phyloP scores from a whole-genome alignment of 2,113 vertebrate species.

The Anthoscopus minutus region DNA sequence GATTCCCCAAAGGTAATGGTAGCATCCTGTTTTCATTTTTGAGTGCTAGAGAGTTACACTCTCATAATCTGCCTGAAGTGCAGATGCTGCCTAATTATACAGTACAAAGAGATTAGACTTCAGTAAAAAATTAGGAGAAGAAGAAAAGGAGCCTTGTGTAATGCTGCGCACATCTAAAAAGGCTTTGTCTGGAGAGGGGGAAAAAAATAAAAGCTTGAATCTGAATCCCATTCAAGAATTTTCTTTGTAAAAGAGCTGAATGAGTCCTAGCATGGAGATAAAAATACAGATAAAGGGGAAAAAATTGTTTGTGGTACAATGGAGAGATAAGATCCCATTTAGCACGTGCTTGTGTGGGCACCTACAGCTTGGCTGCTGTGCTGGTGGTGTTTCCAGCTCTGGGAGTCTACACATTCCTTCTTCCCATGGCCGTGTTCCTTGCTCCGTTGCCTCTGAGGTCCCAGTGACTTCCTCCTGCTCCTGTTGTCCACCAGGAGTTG shows the following conservation, averaged over 20 bases:
- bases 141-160: neutral
- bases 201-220: neutral
- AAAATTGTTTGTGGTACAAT: neutral
- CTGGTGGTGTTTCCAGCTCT: neutral
- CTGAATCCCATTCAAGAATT: neutral
- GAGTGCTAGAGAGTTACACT: neutral
- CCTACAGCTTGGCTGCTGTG: neutral
- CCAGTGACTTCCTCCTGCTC: fast-evolving
- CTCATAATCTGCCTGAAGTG: neutral
- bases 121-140: neutral
- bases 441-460: neutral
- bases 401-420: neutral
- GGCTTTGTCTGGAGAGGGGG: neutral
- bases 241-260: constrained; percentile 3
- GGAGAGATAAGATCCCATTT: neutral
- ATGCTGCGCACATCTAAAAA: neutral
- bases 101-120: neutral
- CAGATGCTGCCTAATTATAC: neutral
- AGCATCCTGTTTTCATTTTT: neutral
- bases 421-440: neutral
- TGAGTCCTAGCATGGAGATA: neutral
- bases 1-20: neutral
- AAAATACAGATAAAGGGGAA: constrained; percentile 15
- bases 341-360: neutral
- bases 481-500: neutral